Evolutionary conservation across 2,888 invertebrate genomes (phyloP).

Genomic region (Ischnus inquisitorius): DNA sequence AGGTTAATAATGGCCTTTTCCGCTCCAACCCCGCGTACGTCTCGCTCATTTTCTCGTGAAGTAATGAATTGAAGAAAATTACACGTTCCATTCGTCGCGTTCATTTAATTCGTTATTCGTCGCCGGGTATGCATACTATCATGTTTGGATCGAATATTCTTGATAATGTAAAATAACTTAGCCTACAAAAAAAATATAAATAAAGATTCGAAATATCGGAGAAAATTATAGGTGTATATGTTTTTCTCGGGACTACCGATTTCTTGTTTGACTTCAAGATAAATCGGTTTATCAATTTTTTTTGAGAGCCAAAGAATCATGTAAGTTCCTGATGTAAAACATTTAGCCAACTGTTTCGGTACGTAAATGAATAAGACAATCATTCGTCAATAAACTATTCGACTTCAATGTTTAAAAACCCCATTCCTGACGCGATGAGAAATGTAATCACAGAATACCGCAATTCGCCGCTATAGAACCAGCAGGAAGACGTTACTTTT

Average conservation of each 20-base stretch:
- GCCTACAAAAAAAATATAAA: background rate
- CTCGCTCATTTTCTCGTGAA: constrained; percentile 26
- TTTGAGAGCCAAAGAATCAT: too few species aligned
- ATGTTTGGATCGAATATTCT: background rate
- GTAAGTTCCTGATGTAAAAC: too few species aligned
- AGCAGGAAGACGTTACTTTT: background rate
- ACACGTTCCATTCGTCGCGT: constrained; percentile 21
- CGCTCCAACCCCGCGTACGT: constrained; percentile 26
- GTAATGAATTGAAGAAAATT: constrained; percentile 53
- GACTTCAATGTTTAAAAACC: too few species aligned
- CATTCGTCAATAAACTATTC: too few species aligned
- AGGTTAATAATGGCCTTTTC: constrained; percentile 56
- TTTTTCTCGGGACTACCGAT: too few species aligned
- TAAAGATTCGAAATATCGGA: background rate
- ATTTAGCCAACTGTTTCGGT: too few species aligned
- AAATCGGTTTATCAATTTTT: too few species aligned
- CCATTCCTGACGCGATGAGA: too few species aligned
- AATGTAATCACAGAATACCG: too few species aligned
- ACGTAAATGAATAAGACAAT: too few species aligned
- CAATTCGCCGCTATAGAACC: background rate
- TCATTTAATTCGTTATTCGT: constrained; percentile 10
- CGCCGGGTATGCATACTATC: background rate
- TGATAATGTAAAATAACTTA: background rate
- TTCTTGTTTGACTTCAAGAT: too few species aligned
- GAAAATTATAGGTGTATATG: background rate